These are phyloP conservation scores for Eilema depressum DNA, from an alignment of 2,888 invertebrate genomes.

Conservation along the genomic window DNA sequence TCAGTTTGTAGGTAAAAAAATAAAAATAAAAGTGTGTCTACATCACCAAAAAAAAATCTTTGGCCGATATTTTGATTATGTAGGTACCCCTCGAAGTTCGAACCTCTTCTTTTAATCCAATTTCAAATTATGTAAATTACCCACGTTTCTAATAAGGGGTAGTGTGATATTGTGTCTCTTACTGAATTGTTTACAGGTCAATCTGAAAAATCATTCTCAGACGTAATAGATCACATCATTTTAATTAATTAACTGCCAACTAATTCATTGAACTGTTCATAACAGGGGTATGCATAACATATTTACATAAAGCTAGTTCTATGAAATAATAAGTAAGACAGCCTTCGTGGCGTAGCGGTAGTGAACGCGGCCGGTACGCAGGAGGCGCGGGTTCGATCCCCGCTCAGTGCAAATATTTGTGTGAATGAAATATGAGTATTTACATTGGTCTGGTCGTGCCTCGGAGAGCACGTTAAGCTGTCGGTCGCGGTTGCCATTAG, in stretches of 20 bases:
- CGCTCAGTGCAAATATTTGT: no score
- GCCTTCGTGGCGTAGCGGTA: no score
- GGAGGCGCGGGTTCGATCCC: no score
- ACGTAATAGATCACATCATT: background rate
- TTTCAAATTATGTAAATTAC: no score
- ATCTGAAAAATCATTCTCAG: background rate
- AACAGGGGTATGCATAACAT: background rate
- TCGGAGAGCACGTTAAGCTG: no score
- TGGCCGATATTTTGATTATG: background rate
- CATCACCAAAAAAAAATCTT: background rate
- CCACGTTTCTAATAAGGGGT: no score
- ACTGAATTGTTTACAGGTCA: background rate
- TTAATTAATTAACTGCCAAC: background rate
- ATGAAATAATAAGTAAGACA: background rate
- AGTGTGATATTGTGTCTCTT: background rate
- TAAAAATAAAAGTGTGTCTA: background rate
- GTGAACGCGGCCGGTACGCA: no score
- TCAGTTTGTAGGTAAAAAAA: conserved; percentile 6
- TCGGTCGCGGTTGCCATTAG: no score
- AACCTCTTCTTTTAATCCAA: no score
- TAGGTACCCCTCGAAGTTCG: no score
- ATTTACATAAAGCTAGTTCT: background rate
- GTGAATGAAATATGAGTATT: no score
- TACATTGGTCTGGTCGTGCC: no score
- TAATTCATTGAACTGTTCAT: background rate